Percentiles rank a stretch among this genome's conserved stretches.
Evolutionary conservation across 1,140 invertebrate genomes (phyloP).

Genomic region (Oreohelix idahoensis): DNA sequence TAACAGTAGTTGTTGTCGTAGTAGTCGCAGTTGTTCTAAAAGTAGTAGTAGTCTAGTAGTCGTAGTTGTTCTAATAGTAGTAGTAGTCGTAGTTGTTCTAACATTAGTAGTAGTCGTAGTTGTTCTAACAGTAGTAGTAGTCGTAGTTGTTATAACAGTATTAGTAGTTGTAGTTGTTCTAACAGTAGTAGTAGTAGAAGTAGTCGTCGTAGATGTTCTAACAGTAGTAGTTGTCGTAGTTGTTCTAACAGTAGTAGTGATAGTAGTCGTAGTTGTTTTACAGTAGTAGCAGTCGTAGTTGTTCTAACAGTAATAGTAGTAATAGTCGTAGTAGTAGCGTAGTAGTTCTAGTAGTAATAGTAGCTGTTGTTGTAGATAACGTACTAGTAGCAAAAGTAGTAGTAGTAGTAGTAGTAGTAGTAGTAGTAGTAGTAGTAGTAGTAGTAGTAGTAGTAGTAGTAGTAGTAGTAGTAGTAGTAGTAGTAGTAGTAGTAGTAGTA

Average conservation of each 20-base stretch:
- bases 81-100: too few relatives aligned
- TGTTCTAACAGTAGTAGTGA: too few relatives aligned
- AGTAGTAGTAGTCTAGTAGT: too few relatives aligned
- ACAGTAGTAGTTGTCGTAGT: not conserved
- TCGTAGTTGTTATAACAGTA: too few relatives aligned
- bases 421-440: constrained; percentile 26
- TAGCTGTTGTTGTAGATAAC: not conserved
- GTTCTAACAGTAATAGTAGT: not conserved
- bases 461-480: constrained; percentile 28
- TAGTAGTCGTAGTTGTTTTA: too few relatives aligned
- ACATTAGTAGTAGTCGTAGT: too few relatives aligned
- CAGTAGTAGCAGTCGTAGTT: not conserved
- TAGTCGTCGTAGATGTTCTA: not conserved
- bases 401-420: constrained; percentile 6
- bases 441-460: constrained; percentile 5
- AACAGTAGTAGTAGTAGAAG: too few relatives aligned
- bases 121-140: too few relatives aligned
- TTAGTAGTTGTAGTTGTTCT: too few relatives aligned
- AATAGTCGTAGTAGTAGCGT: not conserved
- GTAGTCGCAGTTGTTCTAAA: too few relatives aligned
- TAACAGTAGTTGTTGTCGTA: too few relatives aligned
- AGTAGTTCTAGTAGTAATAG: constrained; percentile 1
- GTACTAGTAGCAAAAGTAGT: not conserved
- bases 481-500: constrained; percentile 12
- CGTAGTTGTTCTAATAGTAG: too few relatives aligned